phyloP scores from a whole-genome alignment of 2,888 invertebrate species.

The Sylvicola cinctus region DNA sequence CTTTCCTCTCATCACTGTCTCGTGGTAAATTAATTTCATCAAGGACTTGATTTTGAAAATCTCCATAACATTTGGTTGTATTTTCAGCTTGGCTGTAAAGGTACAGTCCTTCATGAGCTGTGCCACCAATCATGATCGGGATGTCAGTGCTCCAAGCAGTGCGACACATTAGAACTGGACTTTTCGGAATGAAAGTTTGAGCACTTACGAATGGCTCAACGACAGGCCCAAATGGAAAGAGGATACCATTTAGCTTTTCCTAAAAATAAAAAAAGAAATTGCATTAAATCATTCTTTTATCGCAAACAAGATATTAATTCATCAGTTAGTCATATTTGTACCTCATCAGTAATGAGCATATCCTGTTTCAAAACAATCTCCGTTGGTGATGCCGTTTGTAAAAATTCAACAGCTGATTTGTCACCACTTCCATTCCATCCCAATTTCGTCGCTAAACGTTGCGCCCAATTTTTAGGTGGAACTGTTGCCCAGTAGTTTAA shows the following conservation, averaged over 20 bases:
- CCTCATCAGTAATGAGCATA: constrained; percentile 14
- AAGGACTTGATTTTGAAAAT: background rate
- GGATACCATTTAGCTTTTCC: constrained; percentile 16
- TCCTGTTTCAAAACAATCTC: constrained; percentile 19
- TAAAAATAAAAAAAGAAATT: background rate
- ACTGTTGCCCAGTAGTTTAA: constrained; percentile 18
- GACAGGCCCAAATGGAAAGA: constrained; percentile 19
- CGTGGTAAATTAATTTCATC: background rate
- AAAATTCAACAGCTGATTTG: constrained; percentile 17
- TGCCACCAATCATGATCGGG: constrained; percentile 21
- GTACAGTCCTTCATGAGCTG: constrained; percentile 21
- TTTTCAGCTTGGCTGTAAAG: constrained; percentile 10
- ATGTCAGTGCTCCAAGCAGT: constrained; percentile 19
- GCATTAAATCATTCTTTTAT: background rate
- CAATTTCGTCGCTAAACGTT: constrained; percentile 16
- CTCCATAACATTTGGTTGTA: background rate
- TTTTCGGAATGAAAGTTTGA: constrained; percentile 18
- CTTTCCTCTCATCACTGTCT: constrained; percentile 12
- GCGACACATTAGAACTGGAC: constrained; percentile 20
- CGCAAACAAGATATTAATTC: too few relatives aligned
- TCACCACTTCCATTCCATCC: constrained; percentile 15
- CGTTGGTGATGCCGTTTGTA: constrained; percentile 19
- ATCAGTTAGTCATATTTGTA: background rate
- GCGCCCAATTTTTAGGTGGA: constrained; percentile 14
- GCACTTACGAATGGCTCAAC: constrained; percentile 18